Evolutionary conservation across 2,888 invertebrate species (phyloP), one percentile per base, ranked within the genome.

Genomic region (Dasypolia templi): DNA sequence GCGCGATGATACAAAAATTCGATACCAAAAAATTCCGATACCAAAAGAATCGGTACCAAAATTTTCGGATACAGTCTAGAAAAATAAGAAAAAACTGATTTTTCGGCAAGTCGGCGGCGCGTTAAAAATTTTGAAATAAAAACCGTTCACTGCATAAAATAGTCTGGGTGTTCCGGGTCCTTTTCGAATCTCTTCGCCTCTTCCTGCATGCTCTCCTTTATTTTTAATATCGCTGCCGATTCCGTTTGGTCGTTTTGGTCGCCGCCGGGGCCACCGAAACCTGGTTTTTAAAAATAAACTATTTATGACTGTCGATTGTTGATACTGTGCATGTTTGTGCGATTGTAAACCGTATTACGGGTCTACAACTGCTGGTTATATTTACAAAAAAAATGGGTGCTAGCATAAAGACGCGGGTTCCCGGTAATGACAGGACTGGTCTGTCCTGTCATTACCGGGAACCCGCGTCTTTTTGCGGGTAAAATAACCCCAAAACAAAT

Each of bases 191-290:
- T 98, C 97, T 99, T 99, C 95, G 99, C 99, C 97, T 99, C 99
- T 96, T 99, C 99, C 97, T 99, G 99, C 99, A 99, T 99, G 97
- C 99, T 99, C 97, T 99, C 99, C 97, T 99, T 99, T 96, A 99
- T 99, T 97, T 99, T 99, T 97, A 99, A 97, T 97, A 99, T 99
- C 97, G 99, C 99, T 95, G 99, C 99, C 93, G 99, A 99, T 97
- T 99, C 99, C 94, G 98, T 99, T 97, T 99, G 99, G 97, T 99
- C 98, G 97, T 97, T 97, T 88, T 96, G 96, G 85, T 96, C 96
- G 79, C 96, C 96, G 85, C 96, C 96, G 44, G 96, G 96, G 72
- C 96, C 96, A 75, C 96, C 96, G 89, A 96, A 96, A 94, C 96
- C 96, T 94, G 68, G 39, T 76, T 68, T 81, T 84, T 65, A 85